Evolutionary conservation across 2,797 vertebrate genomes (phyloP), one percentile per base, ranked within the genome.

Genomic region (Sebastes variabilis): DNA sequence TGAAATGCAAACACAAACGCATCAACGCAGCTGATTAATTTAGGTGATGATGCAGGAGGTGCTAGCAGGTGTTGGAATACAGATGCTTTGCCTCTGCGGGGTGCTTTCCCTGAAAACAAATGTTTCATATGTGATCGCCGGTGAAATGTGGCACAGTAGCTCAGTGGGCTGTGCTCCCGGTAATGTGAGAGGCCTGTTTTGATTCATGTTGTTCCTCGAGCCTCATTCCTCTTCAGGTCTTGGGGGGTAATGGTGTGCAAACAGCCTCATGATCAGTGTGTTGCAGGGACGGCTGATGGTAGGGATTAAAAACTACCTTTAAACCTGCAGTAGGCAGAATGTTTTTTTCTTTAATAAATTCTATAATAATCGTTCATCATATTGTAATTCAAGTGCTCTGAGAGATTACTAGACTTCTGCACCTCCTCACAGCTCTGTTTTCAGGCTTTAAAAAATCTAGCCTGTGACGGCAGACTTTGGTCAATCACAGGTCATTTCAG

Each of bases 21-120:
- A 84, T 92, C 84, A 85, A 83, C 85, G 72, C 79, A 87, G 76
- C 74, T 88, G 89, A 93, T 89, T 91, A 66, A 91, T 90, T 89
- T 82, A 55, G 82, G 59, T 65, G 75, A 81, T 87, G 83, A 84
- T 72, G 74, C 66, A n/a, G 42, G 64, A 71, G 77, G 77, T 59
- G 83, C 62, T 1, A 69, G 88, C 92, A 93, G 91, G 89, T 90
- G 89, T 85, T 75, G 56, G 64, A 66, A 81, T 66, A 62, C 77
- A 87, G 84, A 90, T 85, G 89, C 34, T 77, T 81, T 78, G 49
- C 46, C 72, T 84, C 78, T 14, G 54, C 65, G 56, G 68, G 66
- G 82, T 6, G 30, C 74, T 68, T 71, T 71, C 68, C 78, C 80
- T 60, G 68, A 82, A 90, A 90, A 81, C 88, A 81, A 89, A 83